phyloP scores from a whole-genome alignment of 2,888 invertebrate species.

The Platycheirus rosarum region DNA sequence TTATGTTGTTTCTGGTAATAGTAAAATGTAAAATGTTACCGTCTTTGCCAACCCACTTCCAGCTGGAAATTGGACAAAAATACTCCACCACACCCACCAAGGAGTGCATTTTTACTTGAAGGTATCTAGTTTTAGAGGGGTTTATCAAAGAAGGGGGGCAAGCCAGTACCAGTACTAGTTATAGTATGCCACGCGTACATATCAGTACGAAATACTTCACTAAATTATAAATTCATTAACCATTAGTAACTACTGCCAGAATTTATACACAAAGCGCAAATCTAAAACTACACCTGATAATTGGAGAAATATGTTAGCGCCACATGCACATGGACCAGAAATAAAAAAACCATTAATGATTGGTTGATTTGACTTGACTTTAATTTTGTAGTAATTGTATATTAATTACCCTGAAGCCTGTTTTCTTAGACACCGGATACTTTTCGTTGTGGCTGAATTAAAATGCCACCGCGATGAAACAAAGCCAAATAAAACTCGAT shows the following conservation, averaged over 20 bases:
- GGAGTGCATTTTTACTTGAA: background rate
- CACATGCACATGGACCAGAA: too few species aligned
- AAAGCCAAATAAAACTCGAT: slow-evolving; percentile 17
- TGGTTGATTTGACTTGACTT: background rate
- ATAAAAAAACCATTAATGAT: slow-evolving; percentile 13
- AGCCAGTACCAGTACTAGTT: slow-evolving; percentile 3
- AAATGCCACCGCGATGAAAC: slow-evolving; percentile 41
- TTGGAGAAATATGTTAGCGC: slow-evolving; percentile 2
- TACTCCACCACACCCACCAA: slow-evolving; percentile 4
- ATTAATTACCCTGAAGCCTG: slow-evolving; percentile 28
- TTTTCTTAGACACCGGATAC: background rate
- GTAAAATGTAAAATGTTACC: slow-evolving; percentile 30
- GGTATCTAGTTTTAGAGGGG: too few species aligned
- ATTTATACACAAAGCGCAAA: too few species aligned
- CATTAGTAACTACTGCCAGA: background rate
- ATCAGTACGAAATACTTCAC: background rate
- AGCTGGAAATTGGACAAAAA: background rate
- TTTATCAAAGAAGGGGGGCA: slow-evolving; percentile 8
- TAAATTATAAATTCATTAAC: slow-evolving; percentile 15
- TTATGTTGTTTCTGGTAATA: background rate
- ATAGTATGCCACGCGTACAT: slow-evolving; percentile 23
- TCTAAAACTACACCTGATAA: too few species aligned
- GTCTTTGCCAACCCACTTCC: slow-evolving; percentile 23
- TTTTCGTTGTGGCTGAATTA: background rate
- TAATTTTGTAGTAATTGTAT: slow-evolving; percentile 26